These are phyloP conservation scores for Drosophila rellima DNA, from an alignment of 2,888 invertebrate genomes.

Conservation along the genomic window DNA sequence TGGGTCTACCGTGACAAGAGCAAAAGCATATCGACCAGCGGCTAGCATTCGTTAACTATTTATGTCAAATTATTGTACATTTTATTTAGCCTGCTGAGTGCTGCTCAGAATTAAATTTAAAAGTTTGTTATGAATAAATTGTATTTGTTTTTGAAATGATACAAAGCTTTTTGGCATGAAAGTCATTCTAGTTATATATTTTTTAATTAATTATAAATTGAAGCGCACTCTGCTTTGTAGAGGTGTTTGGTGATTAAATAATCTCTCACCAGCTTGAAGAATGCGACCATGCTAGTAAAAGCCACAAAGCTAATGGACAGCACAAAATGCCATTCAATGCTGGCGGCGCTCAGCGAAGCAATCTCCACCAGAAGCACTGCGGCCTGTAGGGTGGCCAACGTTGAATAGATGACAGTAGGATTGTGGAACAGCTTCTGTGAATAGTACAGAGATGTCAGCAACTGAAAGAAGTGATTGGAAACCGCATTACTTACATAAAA, in stretches of 20 bases:
- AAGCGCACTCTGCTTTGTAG: conserved; percentile 86
- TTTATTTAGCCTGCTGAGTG: neutral
- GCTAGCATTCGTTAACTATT: neutral
- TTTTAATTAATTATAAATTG: conserved; percentile 44
- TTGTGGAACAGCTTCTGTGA: conserved; percentile 94
- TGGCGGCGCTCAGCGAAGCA: conserved; percentile 91
- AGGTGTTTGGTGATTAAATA: conserved; percentile 94
- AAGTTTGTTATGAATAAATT: conserved; percentile 10
- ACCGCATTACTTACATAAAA: conserved; percentile 91
- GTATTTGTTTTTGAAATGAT: conserved; percentile 3
- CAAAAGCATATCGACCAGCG: conserved; percentile 23
- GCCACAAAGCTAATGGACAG: conserved; percentile 94
- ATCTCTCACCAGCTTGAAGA: conserved; percentile 95
- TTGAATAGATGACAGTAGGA: conserved; percentile 91
- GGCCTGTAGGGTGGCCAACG: conserved; percentile 90
- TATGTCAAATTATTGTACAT: conserved; percentile 5
- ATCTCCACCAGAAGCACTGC: conserved; percentile 91
- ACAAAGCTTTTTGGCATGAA: conserved; percentile 11
- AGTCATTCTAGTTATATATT: neutral
- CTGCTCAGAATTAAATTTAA: neutral
- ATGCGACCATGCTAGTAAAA: conserved; percentile 95
- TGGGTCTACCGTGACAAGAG: conserved; percentile 85
- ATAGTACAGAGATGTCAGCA: conserved; percentile 20
- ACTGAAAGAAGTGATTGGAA: neutral
- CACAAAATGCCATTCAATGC: conserved; percentile 96